These are phyloP conservation scores for Limnothrissa miodon DNA, from an alignment of 2,113 vertebrate genomes.

Conservation along the genomic window DNA sequence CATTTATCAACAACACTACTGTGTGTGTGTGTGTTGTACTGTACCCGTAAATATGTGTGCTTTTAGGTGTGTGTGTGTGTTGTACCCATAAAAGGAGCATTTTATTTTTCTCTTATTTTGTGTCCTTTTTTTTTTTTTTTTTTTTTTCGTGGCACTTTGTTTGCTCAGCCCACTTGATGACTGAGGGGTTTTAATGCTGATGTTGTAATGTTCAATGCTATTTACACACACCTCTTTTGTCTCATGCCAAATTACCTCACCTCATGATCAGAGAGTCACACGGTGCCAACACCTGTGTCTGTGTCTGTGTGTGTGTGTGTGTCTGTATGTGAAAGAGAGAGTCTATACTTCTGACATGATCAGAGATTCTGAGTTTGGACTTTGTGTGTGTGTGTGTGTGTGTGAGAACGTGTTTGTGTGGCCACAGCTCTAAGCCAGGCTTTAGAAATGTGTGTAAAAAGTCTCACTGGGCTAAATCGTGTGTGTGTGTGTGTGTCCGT, in stretches of 20 bases:
- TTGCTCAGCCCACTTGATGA: neutral
- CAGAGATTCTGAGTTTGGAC: neutral
- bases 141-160: neutral
- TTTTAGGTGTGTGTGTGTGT: neutral
- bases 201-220: neutral
- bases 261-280: neutral
- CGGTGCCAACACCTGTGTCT: too few species aligned
- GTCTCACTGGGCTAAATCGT: too few species aligned
- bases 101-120: neutral
- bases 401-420: neutral
- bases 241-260: neutral
- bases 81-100: neutral
- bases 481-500: constrained; percentile 18
- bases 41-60: neutral
- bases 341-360: neutral
- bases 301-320: neutral
- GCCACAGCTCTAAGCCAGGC: constrained; percentile 52
- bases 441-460: constrained; percentile 40
- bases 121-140: neutral
- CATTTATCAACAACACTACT: neutral
- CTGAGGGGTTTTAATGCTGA: neutral
- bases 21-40: neutral
- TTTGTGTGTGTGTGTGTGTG: constrained; percentile 6
- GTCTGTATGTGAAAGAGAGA: neutral
- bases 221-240: neutral